These are phyloP conservation scores for Girardinichthys multiradiatus DNA, from an alignment of 2,113 vertebrate genomes.

Conservation along the genomic window DNA sequence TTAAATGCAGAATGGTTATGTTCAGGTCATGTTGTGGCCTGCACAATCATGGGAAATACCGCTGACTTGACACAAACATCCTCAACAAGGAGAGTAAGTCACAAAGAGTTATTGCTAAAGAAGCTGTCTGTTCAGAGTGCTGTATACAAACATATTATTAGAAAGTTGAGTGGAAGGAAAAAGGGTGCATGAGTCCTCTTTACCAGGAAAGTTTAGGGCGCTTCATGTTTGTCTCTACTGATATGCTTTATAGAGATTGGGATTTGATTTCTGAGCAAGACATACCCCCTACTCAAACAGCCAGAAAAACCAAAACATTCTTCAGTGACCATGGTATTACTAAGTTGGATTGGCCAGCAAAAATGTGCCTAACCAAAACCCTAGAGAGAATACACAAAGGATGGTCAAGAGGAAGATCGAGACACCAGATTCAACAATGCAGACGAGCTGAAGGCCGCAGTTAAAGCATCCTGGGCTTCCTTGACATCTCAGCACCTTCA, in stretches of 20 bases:
- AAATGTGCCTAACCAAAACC: background rate
- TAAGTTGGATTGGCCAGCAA: background rate
- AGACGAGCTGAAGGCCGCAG: too few relatives aligned
- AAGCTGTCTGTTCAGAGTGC: background rate
- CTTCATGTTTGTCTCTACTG: background rate
- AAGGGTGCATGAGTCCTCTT: background rate
- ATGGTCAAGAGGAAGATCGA: background rate
- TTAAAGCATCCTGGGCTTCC: too few relatives aligned
- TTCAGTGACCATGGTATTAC: background rate
- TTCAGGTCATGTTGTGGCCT: background rate
- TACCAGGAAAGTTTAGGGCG: background rate
- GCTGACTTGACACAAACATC: too few relatives aligned
- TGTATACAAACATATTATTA: background rate
- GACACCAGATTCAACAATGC: background rate
- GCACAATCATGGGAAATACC: background rate
- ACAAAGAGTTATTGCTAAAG: background rate
- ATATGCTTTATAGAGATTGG: too few relatives aligned
- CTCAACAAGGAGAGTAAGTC: too few relatives aligned
- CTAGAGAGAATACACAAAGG: background rate
- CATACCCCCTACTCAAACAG: background rate
- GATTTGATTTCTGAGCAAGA: background rate
- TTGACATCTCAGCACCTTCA: background rate
- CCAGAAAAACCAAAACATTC: background rate
- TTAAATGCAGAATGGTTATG: background rate
- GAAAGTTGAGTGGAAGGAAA: background rate